These are phyloP conservation scores for Chaetodon auriga DNA, from an alignment of 2,113 vertebrate genomes.

Conservation along the genomic window DNA sequence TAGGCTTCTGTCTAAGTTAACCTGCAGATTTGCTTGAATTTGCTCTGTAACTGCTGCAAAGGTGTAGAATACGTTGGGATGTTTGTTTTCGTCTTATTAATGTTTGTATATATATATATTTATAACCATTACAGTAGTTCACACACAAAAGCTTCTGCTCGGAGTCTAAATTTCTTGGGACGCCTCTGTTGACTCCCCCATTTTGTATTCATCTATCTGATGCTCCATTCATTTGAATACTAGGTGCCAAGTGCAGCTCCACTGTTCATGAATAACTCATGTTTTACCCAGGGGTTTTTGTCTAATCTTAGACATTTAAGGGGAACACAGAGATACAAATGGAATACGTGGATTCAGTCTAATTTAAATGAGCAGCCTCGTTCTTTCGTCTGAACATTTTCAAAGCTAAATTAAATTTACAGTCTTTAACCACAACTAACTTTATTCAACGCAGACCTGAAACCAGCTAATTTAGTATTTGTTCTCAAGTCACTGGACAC, in stretches of 20 bases:
- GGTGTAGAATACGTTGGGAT: constrained; percentile 20
- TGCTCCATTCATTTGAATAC: constrained; percentile 72
- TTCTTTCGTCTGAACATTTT: constrained; percentile 29
- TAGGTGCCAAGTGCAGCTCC: constrained; percentile 75
- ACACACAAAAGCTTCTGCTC: constrained; percentile 35
- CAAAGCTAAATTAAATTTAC: constrained; percentile 26
- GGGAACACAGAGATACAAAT: constrained; percentile 66
- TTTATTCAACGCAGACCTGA: background rate
- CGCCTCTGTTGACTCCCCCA: constrained; percentile 26
- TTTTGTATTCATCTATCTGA: constrained; percentile 67
- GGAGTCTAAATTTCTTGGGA: constrained; percentile 59
- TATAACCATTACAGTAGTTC: constrained; percentile 35
- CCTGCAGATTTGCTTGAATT: constrained; percentile 11
- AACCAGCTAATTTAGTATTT: background rate
- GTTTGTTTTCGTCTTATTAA: constrained; percentile 62
- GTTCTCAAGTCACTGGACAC: background rate
- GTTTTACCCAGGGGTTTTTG: constrained; percentile 65
- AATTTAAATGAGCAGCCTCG: constrained; percentile 60
- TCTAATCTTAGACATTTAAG: constrained; percentile 76
- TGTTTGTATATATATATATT: constrained; percentile 47
- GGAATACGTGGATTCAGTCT: constrained; percentile 53
- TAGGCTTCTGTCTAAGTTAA: background rate
- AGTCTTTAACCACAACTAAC: constrained; percentile 3
- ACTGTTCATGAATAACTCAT: constrained; percentile 80
- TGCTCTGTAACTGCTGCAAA: constrained; percentile 25